Base-by-base conservation (phyloP, 2,797 vertebrate species). In the Enteromius treurensis region DNA sequence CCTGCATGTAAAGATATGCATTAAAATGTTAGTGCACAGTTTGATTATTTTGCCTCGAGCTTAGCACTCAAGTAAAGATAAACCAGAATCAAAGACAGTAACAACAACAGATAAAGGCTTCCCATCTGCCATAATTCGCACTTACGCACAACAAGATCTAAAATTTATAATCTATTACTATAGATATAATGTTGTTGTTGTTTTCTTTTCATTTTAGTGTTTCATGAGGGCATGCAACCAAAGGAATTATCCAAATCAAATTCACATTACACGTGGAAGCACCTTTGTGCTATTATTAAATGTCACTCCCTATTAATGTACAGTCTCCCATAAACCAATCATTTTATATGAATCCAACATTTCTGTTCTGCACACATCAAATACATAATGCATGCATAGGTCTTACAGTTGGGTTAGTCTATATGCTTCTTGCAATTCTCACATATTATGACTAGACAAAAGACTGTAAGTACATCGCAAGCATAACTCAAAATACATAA, bases 1-100 rank as follows among this genome's bases (percentile, higher is more conserved):
- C 89, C 94, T 95, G 88, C 60, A 64, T 68, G 62, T 4, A 23
- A 32, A 80, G n/a, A 60, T 26, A 60, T 13, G 10, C n/a, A 60
- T 26, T 60, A 60, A 60, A 60, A 60, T 13, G 55, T 11, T 55
- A 8, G 6, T 40, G 14, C 40, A 53, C 40, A 69, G 21, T 23
- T 23, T 60, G 26, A 32, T n/a, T 40, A 17, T 67, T 23, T 5
- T 37, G 21, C 51, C 1, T 13, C 14, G 6, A 40, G 19, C 13
- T 74, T 13, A 34, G 5, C 8, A 64, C 15, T 47, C 0, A n/a
- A 11, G 11, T 8, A 14, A 32, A 32, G 42, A 49, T 14, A 49
- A 49, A 67, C 10, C 29, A 74, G 71, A 34, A n/a, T 53, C 29
- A 58, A 58, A 58, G 53, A 58, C 9, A 11, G 53, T n/a, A 58